Base-by-base conservation (phyloP, 1,140 invertebrate species). In the Geopemphigus sp. region DNA sequence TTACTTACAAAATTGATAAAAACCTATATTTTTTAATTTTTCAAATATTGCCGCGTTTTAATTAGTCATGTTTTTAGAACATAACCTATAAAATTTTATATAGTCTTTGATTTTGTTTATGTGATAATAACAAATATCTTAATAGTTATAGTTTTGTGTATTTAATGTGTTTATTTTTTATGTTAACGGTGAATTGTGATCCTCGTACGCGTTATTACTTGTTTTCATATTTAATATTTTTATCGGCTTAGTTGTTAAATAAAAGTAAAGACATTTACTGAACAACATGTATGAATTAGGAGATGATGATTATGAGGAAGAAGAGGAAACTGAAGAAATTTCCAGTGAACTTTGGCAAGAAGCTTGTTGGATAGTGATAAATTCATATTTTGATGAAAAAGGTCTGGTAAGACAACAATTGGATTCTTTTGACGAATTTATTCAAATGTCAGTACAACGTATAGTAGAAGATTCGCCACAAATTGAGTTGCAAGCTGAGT, bases 281-380 rank as follows among this genome's bases (percentile, higher is more conserved):
- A 39, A 45, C n/a, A 78, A 78, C n/a, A 78, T 78, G 74, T 78
- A 78, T 39, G 74, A 78, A 22, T 47, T 78, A 29, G 74, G 74
- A 14, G 74, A 78, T 1, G 74, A 78, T 50, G 74, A 78, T 26
- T 78, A 78, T n/a, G 74, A 89, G 85, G 91, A 92, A 80, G 91
- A 92, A 83, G 92, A 93, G 83, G 92, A 95, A 82, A 88, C 88
- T 17, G 93, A 94, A 85, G 95, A 98, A 87, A 96, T 98, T 83
- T 96, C 95, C 17, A 92, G 94, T 19, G 95, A 98, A 84, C 87
- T 98, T 80, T 98, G 96, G 96, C 96, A 99, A 87, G 98, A 99
- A 89, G 97, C 97, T n/a, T 99, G 97, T 84, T 99, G 98, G 98
- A 98, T 98, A 85, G 97, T 99, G 59, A 99, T 99, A 83, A 97